Evolutionary conservation across 2,888 invertebrate genomes (phyloP), one percentile per base, ranked within the genome.

Genomic region (Corbicula japonica): DNA sequence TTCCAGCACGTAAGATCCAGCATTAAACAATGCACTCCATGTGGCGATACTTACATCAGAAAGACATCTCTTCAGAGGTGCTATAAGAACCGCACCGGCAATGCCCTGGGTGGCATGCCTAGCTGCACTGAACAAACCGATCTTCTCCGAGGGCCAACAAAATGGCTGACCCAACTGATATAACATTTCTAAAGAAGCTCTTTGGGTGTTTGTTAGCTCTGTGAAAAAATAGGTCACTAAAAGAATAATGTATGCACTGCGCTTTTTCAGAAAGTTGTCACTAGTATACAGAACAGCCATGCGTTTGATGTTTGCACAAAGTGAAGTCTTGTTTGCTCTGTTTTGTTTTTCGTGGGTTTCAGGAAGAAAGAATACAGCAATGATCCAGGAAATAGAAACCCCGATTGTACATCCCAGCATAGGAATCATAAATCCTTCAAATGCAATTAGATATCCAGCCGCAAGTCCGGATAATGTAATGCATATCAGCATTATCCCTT

Each of bases 121-220:
- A 12, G 63, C 62, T 4, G 78, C 74, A 4, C 48, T 48, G 46
- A 71, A 85, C 8, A 72, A 48, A 10, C 85, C 85, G 12, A 85
- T 62, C 54, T 72, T 69, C 38, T 76, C 75, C 26, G 81, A 60
- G 5, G 70, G 65, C 85, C 85, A 85, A 44, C 85, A 85, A 35
- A 85, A 72, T 8, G 85, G 85, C 61, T 66, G 54, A 10, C 81
- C 83, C 12, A 85, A 44, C 48, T 75, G 74, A 56, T 75, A 85
- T 35, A 85, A 38, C 48, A 79, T 82, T 63, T 65, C 76, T 26
- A 66, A 72, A 63, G 46, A 28, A 35, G 44, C 12, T 4, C 63
- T 54, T 21, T 62, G 52, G 3, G 35, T 8, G 48, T 35, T 61
- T 6, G 30, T 50, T 2, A 63, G 23, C 30, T 68, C 66, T 23